phyloP scores from a whole-genome alignment of 2,888 invertebrate genomes.

The Synanthedon formicaeformis region DNA sequence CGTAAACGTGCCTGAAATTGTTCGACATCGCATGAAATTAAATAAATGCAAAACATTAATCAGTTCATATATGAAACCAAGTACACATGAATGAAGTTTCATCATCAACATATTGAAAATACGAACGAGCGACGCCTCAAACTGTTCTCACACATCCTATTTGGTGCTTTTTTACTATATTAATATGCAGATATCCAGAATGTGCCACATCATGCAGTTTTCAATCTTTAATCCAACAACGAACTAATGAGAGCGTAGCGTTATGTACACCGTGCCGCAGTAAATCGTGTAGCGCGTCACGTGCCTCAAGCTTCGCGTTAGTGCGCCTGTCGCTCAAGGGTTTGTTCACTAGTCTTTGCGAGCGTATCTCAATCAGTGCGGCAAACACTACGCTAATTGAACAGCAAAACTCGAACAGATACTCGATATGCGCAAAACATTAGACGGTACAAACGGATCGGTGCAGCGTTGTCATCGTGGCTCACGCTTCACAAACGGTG shows the following conservation, averaged over 20 bases:
- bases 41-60: no score
- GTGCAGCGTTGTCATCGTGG: constrained; percentile 19
- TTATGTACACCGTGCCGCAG: constrained; percentile 59
- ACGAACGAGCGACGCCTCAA: constrained; percentile 1
- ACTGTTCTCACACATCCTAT: constrained; percentile 34
- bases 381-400: constrained; percentile 66
- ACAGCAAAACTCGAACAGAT: constrained; percentile 62
- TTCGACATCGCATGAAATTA: no score
- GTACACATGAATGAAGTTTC: no score
- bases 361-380: constrained; percentile 51
- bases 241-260: constrained; percentile 52
- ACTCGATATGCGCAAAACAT: constrained; percentile 58
- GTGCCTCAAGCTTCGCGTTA: constrained; percentile 48
- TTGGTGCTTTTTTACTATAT: constrained; percentile 44
- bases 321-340: constrained; percentile 64
- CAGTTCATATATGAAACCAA: no score
- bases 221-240: constrained; percentile 42
- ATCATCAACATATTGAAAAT: no score
- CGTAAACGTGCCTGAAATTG: no score
- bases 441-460: constrained; percentile 52
- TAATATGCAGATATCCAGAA: constrained; percentile 48
- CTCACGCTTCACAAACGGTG: constrained; percentile 9
- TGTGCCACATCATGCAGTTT: constrained; percentile 60
- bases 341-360: constrained; percentile 38
- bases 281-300: constrained; percentile 31